Evolutionary conservation across 2,888 invertebrate genomes (phyloP), one percentile per base, ranked within the genome.

Genomic region (Actias luna): DNA sequence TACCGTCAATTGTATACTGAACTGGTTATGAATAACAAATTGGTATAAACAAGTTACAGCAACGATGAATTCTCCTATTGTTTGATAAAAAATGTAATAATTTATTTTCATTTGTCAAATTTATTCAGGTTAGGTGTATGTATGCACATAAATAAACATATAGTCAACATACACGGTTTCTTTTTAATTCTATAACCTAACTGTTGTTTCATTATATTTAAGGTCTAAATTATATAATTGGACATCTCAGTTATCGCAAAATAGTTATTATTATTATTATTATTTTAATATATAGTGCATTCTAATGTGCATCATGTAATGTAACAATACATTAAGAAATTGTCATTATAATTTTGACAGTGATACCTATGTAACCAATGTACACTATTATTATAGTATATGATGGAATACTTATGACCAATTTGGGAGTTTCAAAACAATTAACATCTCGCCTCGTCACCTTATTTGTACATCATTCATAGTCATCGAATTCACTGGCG

Each of bases 1-100:
- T 50, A 25, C 22, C 12, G 22, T 22, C 46, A 50, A 50, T 50
- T 50, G 46, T 50, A 25, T 50, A 16, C 46, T 50, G 46, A 75
- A 75, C 78, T 71, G 76, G 77, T 73, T 74, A 55, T 67, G 64
- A 75, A 70, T 70, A 69, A 69, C 70, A 68, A 71, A 75, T 73
- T 72, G 65, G 70, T 64, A 66, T 69, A 63, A 72, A 72, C 70
- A 70, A 69, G 75, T 69, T 67, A 63, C 52, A 52, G 57, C 63
- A 59, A 39, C 58, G 14, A 35, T 58, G 57, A 58, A 58, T 60
- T 31, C 61, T 35, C 27, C 36, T 27, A 36, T 59, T 59, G 59
- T 27, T 50, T 50, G 46, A 50, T 50, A 12, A 25, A 50, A 25
- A 50, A 50, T 50, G 25, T 22, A 31, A 36, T 59, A 59, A 31